These are phyloP conservation scores for Oreotragus oreotragus DNA, from an alignment of 2,113 vertebrate genomes.

Conservation along the genomic window DNA sequence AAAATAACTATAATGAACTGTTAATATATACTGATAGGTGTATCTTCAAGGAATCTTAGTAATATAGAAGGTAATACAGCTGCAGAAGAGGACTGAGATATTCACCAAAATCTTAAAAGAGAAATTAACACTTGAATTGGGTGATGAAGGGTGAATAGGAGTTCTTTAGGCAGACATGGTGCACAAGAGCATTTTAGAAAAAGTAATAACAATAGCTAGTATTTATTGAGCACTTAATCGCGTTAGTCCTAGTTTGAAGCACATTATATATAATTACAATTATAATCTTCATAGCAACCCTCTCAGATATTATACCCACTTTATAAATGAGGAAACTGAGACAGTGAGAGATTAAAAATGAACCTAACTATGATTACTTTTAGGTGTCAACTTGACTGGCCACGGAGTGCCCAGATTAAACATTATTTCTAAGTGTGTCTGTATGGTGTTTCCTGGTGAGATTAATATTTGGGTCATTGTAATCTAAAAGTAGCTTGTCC, in stretches of 20 bases:
- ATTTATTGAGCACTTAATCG: neutral
- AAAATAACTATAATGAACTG: neutral
- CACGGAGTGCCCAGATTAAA: neutral
- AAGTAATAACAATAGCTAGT: neutral
- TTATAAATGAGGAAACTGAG: slow-evolving; percentile 26
- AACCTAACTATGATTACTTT: neutral
- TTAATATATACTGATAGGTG: neutral
- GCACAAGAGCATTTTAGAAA: neutral
- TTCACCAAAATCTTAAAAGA: neutral
- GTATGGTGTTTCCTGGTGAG: neutral
- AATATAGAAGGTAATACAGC: neutral
- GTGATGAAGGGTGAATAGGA: neutral
- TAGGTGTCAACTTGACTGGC: neutral
- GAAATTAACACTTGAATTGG: neutral
- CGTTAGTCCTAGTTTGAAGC: neutral
- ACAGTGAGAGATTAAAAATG: neutral
- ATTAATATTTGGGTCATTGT: neutral
- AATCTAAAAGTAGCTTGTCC: neutral
- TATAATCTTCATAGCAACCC: neutral
- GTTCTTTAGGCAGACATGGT: neutral
- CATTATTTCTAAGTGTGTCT: neutral
- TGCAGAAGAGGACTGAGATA: neutral
- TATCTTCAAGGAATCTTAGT: neutral
- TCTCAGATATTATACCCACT: neutral
- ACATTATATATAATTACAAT: neutral